A percentile compares a stretch with the other conserved stretches of the same genome.
Evolutionary conservation across 1,140 invertebrate genomes (phyloP).

Genomic region (Aphidius gifuensis): DNA sequence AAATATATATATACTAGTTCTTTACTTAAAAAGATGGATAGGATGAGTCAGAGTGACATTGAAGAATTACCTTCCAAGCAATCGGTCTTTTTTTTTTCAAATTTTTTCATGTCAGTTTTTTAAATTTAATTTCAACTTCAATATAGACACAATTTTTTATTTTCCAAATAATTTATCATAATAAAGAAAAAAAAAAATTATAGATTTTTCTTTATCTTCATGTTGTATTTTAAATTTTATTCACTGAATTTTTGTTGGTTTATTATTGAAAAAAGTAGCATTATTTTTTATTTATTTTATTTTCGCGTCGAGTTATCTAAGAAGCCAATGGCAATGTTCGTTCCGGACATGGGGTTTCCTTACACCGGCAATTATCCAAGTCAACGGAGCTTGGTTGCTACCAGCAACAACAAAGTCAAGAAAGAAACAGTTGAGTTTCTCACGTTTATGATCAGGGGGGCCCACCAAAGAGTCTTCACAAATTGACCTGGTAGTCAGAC

Average conservation of each 20-base stretch:
- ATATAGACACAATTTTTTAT: too few species aligned
- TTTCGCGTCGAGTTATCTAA: neutral
- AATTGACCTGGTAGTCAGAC: conserved; percentile 10
- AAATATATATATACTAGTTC: too few species aligned
- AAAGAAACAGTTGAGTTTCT: conserved; percentile 1
- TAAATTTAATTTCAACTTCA: too few species aligned
- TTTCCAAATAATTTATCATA: too few species aligned
- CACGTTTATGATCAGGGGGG: conserved; percentile 1
- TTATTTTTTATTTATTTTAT: too few species aligned
- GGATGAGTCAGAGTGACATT: neutral
- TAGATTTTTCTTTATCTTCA: too few species aligned
- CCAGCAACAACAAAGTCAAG: conserved; percentile 1
- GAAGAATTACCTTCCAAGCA: neutral
- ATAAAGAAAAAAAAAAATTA: too few species aligned
- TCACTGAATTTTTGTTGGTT: too few species aligned
- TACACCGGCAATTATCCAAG: conserved; percentile 22
- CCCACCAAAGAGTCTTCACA: neutral
- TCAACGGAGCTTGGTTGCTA: conserved; percentile 19
- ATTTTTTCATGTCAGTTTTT: too few species aligned
- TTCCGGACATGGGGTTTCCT: conserved; percentile 19
- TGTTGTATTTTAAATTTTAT: too few species aligned
- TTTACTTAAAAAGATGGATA: too few species aligned
- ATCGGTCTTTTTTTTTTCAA: too few species aligned
- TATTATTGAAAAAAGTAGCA: neutral
- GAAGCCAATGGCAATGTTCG: conserved; percentile 1